Evolutionary conservation across 2,113 vertebrate species (phyloP).

Genomic region (Proteles cristata): DNA sequence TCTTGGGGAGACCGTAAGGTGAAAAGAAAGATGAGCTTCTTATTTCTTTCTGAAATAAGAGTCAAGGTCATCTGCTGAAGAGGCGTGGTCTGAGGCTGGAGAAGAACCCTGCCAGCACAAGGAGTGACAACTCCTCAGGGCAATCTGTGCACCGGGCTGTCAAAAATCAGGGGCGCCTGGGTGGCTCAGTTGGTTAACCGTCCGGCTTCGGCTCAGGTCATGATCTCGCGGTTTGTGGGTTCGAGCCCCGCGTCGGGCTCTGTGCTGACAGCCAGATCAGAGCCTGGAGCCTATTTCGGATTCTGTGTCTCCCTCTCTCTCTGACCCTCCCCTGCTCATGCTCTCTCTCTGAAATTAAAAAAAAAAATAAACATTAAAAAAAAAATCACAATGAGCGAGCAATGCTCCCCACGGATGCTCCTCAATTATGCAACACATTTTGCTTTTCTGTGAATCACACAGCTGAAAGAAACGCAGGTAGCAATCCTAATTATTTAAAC

Average conservation of each 20-base stretch:
- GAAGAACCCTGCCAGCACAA: background rate
- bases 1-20: fast-evolving
- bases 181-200: too few relatives aligned
- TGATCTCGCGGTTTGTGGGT: too few relatives aligned
- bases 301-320: too few relatives aligned
- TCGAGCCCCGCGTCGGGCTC: too few relatives aligned
- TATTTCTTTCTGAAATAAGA: background rate
- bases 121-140: fast-evolving
- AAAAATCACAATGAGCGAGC: background rate
- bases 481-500: background rate
- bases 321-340: too few relatives aligned
- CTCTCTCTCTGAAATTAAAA: too few relatives aligned
- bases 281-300: too few relatives aligned
- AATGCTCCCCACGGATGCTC: fast-evolving
- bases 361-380: too few relatives aligned
- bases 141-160: too few relatives aligned
- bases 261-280: too few relatives aligned
- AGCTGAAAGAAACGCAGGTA: background rate
- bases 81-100: background rate
- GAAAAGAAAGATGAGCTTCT: background rate
- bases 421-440: fast-evolving
- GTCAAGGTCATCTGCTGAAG: background rate
- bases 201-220: too few relatives aligned
- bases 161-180: too few relatives aligned
- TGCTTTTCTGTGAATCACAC: background rate